These are phyloP conservation scores for Akabosia matsudoensis DNA, from an alignment of 1,140 invertebrate species.

Conservation along the genomic window DNA sequence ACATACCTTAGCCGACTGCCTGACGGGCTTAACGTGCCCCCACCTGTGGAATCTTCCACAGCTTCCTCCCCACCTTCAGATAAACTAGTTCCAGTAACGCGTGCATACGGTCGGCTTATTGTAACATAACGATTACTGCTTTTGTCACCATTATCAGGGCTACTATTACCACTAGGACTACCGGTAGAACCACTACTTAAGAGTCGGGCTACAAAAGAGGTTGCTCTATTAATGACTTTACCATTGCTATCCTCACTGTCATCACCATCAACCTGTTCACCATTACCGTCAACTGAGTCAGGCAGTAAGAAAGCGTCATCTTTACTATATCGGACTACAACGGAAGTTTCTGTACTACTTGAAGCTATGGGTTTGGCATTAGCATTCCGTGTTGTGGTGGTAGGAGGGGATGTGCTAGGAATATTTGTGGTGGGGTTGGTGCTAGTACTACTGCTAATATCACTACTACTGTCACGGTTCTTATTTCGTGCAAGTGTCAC, in stretches of 20 bases:
- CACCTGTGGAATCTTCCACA: slow-evolving; percentile 7
- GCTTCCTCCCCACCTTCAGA: slow-evolving; percentile 15
- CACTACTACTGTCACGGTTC: slow-evolving; percentile 9
- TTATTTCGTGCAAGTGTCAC: slow-evolving; percentile 44
- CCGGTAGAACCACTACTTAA: slow-evolving; percentile 28
- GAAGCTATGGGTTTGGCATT: neutral
- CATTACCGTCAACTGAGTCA: slow-evolving; percentile 6
- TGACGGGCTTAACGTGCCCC: slow-evolving; percentile 31
- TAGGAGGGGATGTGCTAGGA: slow-evolving; percentile 51
- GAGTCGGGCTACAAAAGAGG: neutral
- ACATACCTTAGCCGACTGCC: slow-evolving; percentile 35
- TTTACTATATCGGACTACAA: slow-evolving; percentile 45
- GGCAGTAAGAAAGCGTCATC: slow-evolving; percentile 23
- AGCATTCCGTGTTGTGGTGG: slow-evolving; percentile 46
- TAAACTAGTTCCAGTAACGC: slow-evolving; percentile 30
- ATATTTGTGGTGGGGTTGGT: slow-evolving; percentile 50
- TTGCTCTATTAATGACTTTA: neutral
- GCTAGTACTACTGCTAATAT: slow-evolving; percentile 46
- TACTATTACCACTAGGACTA: neutral
- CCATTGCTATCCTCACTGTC: neutral
- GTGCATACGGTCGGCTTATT: slow-evolving; percentile 43
- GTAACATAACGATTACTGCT: slow-evolving; percentile 42
- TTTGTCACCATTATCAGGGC: slow-evolving; percentile 18
- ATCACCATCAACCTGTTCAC: neutral
- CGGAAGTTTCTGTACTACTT: slow-evolving; percentile 43